phyloP scores from a whole-genome alignment of 2,113 vertebrate species.

The Megaptera novaeangliae region DNA sequence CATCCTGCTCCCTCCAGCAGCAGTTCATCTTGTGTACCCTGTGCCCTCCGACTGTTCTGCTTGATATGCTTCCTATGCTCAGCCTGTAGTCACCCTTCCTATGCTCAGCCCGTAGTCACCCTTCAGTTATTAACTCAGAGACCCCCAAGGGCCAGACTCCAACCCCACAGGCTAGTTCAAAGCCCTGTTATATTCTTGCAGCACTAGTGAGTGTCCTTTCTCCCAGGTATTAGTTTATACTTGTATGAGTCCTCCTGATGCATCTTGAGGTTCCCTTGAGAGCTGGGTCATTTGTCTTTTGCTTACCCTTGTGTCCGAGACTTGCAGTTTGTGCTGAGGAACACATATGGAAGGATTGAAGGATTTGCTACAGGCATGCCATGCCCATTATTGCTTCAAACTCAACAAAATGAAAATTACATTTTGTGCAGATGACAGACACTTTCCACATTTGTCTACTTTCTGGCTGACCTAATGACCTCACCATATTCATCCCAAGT shows the following conservation, averaged over 20 bases:
- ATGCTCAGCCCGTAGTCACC: not conserved
- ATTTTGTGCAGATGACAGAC: not conserved
- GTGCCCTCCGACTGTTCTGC: not conserved
- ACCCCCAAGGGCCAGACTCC: not conserved
- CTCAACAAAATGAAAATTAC: not conserved
- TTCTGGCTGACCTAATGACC: not conserved
- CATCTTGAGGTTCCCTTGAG: not conserved
- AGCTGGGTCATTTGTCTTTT: not conserved
- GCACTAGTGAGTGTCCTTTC: not conserved
- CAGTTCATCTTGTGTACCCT: not conserved
- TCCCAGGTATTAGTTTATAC: not conserved
- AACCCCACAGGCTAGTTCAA: not conserved
- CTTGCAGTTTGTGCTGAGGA: not conserved
- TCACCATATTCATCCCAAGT: not conserved
- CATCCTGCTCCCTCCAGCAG: not conserved
- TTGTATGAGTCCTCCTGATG: not conserved
- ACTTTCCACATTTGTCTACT: not conserved
- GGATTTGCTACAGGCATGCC: not conserved
- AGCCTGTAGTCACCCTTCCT: not conserved
- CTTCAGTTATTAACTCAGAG: not conserved
- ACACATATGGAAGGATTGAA: too few relatives aligned
- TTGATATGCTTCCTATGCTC: not conserved
- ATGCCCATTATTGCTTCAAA: not conserved
- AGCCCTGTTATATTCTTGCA: not conserved
- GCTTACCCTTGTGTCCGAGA: not conserved